Percentiles rank a stretch among this genome's conserved stretches.
These are phyloP conservation scores for Coregonus suidteri DNA, from an alignment of 2,797 vertebrate species.

Conservation along the genomic window DNA sequence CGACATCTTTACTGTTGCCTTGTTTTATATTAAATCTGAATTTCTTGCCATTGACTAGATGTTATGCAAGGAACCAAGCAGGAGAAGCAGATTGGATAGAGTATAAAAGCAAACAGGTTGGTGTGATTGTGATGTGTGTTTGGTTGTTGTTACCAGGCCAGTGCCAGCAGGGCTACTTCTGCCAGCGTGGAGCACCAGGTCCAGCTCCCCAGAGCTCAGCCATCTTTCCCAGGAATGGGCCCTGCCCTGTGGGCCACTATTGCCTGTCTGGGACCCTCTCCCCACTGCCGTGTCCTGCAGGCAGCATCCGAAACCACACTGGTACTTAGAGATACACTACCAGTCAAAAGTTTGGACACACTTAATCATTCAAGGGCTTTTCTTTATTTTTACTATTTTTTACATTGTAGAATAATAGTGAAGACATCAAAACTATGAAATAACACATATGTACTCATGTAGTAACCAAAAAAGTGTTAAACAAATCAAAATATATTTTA, in stretches of 20 bases:
- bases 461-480: no score
- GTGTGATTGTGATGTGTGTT: neutral
- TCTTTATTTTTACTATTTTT: no score
- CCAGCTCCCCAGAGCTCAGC: conserved; percentile 72
- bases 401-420: no score
- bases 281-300: conserved; percentile 83
- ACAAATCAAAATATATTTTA: no score
- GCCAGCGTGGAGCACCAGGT: conserved; percentile 78
- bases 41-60: no score
- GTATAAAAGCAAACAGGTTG: neutral
- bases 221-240: conserved; percentile 75
- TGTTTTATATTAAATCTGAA: no score
- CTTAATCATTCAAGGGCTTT: no score
- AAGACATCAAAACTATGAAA: no score
- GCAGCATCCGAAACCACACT: conserved; percentile 80
- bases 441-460: no score
- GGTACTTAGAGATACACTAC: conserved; percentile 68
- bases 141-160: conserved; percentile 65
- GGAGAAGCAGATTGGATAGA: neutral
- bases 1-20: no score
- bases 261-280: conserved; percentile 80
- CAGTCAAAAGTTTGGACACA: no score
- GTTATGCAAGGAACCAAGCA: neutral
- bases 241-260: conserved; percentile 85
- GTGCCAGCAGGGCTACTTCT: conserved; percentile 87